These are phyloP conservation scores for Sylvia atricapilla DNA, from an alignment of 2,113 vertebrate genomes.

Conservation along the genomic window DNA sequence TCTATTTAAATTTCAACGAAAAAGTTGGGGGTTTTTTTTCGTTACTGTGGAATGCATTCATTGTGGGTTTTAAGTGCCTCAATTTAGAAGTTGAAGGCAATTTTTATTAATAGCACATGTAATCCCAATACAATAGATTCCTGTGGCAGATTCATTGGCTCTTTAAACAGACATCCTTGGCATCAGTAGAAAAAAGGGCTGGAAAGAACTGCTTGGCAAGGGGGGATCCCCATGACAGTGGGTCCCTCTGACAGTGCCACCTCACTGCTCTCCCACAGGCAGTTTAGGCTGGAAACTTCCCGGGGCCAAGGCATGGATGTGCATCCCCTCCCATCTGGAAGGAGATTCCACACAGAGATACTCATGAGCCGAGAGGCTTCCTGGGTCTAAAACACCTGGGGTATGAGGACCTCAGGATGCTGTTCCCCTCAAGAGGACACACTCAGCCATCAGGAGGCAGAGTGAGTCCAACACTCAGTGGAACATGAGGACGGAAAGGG, in stretches of 20 bases:
- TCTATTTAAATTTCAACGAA: constrained; percentile 43
- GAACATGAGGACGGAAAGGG: accelerated
- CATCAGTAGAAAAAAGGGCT: not conserved
- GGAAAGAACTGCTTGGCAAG: not conserved
- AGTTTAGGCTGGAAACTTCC: not conserved
- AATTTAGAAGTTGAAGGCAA: constrained; percentile 42
- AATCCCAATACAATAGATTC: constrained; percentile 13
- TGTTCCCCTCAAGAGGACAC: accelerated
- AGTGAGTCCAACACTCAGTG: accelerated
- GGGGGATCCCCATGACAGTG: not conserved
- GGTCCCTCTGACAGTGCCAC: not conserved
- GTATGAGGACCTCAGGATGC: accelerated
- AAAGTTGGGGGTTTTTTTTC: not conserved
- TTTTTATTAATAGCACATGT: constrained; percentile 59
- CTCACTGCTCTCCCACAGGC: accelerated
- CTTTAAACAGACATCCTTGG: not conserved
- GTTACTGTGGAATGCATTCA: constrained; percentile 34
- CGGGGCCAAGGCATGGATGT: not conserved
- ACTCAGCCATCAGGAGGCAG: accelerated
- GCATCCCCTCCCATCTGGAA: not conserved
- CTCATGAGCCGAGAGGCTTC: accelerated
- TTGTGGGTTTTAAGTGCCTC: constrained; percentile 19
- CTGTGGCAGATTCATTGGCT: constrained; percentile 11
- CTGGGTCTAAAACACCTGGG: not conserved
- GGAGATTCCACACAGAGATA: not conserved